Percentiles rank a stretch among this genome's conserved stretches.
phyloP scores from a whole-genome alignment of 2,888 invertebrate species.

The Boloria selene region DNA sequence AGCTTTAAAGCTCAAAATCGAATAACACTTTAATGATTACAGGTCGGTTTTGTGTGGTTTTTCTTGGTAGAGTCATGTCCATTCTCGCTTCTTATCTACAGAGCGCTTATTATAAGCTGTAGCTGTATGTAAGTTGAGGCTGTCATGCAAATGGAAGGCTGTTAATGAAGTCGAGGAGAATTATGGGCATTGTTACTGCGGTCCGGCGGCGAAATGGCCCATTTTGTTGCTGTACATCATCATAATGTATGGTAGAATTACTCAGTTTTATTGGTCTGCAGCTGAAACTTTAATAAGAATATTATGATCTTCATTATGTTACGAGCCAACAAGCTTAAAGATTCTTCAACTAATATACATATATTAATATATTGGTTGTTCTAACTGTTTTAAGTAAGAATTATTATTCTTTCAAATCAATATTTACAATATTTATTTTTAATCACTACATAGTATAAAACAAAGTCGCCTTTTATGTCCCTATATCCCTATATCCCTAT shows the following conservation, averaged over 20 bases:
- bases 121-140: slow-evolving; percentile 55
- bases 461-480: no score
- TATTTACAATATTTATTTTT: no score
- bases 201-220: slow-evolving; percentile 73
- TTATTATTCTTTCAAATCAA: no score
- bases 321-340: no score
- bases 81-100: slow-evolving; percentile 55
- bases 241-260: slow-evolving; percentile 76
- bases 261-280: slow-evolving; percentile 57
- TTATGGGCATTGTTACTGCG: slow-evolving; percentile 80
- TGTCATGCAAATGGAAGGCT: slow-evolving; percentile 82
- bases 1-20: slow-evolving; percentile 52
- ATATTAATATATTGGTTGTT: no score
- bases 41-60: slow-evolving; percentile 34
- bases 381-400: no score
- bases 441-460: no score
- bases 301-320: background rate
- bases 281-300: slow-evolving; percentile 19
- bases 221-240: slow-evolving; percentile 77
- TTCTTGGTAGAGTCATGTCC: slow-evolving; percentile 55
- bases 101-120: slow-evolving; percentile 63
- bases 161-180: slow-evolving; percentile 81
- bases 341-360: no score
- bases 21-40: slow-evolving; percentile 26
- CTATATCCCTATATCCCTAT: no score